Percentiles rank a stretch among this genome's conserved stretches.
Evolutionary conservation across 2,113 vertebrate species (phyloP).

Genomic region (Conger conger): DNA sequence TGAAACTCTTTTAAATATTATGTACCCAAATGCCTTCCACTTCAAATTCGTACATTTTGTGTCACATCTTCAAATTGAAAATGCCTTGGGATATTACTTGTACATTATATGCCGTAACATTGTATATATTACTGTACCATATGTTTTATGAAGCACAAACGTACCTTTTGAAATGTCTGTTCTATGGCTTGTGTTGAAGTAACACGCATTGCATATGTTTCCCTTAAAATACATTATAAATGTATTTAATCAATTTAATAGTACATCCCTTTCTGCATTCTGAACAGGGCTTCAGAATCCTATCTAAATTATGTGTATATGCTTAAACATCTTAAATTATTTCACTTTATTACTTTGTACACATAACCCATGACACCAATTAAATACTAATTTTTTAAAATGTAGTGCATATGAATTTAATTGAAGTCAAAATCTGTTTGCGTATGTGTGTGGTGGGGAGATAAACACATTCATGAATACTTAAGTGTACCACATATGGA

Average conservation of each 20-base stretch:
- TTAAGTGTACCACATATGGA: conserved; percentile 68
- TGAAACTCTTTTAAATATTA: background rate
- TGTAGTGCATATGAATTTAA: background rate
- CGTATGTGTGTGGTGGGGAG: background rate
- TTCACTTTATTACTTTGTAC: background rate
- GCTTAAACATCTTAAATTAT: conserved; percentile 4
- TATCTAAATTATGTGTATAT: background rate
- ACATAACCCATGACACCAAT: conserved; percentile 5
- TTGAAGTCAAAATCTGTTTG: background rate
- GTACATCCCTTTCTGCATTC: background rate
- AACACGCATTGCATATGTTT: background rate
- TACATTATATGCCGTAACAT: background rate
- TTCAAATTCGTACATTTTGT: background rate
- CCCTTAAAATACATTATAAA: background rate
- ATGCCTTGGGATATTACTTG: background rate
- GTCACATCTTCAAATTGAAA: background rate
- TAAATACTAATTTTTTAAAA: background rate
- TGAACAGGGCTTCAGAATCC: background rate
- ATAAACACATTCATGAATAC: conserved; percentile 69
- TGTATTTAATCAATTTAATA: background rate
- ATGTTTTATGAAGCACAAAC: no score
- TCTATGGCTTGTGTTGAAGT: background rate
- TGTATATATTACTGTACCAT: no score
- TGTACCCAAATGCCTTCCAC: background rate
- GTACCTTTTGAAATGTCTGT: no score